Percentiles rank a stretch among this genome's conserved stretches.
Evolutionary conservation across 53 echinoderm and acorn worm genomes (phyloP).

Genomic region (Arbacia lixula): DNA sequence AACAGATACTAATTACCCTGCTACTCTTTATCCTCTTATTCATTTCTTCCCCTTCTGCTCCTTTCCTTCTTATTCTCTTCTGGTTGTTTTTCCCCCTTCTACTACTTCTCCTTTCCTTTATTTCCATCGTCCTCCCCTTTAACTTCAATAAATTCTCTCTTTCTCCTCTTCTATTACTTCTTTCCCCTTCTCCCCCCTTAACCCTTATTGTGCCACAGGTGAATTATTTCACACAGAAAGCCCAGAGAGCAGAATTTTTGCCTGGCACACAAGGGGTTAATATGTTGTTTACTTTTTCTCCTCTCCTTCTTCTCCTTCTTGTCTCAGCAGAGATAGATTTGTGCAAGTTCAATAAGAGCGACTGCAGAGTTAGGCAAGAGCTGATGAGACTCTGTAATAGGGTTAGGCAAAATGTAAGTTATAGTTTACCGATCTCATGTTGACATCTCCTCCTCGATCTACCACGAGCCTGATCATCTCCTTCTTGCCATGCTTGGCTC

Average conservation of each 20-base stretch:
- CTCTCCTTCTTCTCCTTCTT: too few species aligned
- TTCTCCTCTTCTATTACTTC: neutral
- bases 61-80: neutral
- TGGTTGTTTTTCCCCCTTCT: neutral
- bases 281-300: too few species aligned
- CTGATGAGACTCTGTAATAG: too few species aligned
- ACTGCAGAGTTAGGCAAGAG: too few species aligned
- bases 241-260: too few species aligned
- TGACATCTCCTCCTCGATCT: constrained; percentile 78
- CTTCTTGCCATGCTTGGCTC: constrained; percentile 97
- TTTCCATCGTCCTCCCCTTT: neutral
- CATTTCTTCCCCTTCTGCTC: neutral
- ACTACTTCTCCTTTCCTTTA: neutral
- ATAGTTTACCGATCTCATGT: constrained; percentile 96
- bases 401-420: too few species aligned
- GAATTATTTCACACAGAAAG: too few species aligned
- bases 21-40: neutral
- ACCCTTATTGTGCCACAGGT: too few species aligned
- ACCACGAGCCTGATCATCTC: constrained; percentile 93
- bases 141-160: neutral
- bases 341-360: too few species aligned
- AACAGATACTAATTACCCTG: neutral
- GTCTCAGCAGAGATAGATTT: too few species aligned
- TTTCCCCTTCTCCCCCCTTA: neutral
- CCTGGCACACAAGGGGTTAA: too few species aligned